Evolutionary conservation across 2,797 vertebrate species (phyloP).

Genomic region (Glyptemys insculpta): DNA sequence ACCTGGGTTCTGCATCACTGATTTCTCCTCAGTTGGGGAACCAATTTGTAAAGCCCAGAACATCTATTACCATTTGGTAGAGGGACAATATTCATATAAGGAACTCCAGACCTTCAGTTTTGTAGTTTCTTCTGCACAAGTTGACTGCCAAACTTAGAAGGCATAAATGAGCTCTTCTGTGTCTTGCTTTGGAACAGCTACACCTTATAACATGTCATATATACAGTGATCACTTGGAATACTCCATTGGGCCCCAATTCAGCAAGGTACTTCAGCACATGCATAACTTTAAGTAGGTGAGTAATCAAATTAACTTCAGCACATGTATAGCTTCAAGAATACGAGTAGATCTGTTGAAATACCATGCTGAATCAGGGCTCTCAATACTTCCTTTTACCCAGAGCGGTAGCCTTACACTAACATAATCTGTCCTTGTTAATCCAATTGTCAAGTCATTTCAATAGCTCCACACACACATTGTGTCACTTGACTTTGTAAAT

Average conservation of each 20-base stretch:
- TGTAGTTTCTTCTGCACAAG: background rate
- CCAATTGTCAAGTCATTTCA: background rate
- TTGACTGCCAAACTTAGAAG: background rate
- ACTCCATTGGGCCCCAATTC: background rate
- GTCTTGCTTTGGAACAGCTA: background rate
- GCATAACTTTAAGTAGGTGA: background rate
- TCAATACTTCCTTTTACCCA: background rate
- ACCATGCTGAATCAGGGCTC: background rate
- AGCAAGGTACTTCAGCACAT: background rate
- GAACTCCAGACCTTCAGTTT: background rate
- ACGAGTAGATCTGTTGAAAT: background rate
- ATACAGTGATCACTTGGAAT: background rate
- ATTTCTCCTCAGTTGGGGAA: background rate
- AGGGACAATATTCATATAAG: background rate
- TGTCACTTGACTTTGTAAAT: background rate
- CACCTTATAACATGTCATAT: background rate
- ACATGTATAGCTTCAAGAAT: too few species aligned
- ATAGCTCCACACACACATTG: background rate
- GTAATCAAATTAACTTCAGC: background rate
- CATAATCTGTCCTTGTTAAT: background rate
- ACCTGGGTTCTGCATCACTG: background rate
- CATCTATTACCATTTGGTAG: background rate
- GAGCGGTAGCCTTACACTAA: background rate
- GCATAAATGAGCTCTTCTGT: background rate
- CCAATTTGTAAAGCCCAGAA: background rate